phyloP scores from a whole-genome alignment of 2,797 vertebrate species.

The Limosa lapponica region DNA sequence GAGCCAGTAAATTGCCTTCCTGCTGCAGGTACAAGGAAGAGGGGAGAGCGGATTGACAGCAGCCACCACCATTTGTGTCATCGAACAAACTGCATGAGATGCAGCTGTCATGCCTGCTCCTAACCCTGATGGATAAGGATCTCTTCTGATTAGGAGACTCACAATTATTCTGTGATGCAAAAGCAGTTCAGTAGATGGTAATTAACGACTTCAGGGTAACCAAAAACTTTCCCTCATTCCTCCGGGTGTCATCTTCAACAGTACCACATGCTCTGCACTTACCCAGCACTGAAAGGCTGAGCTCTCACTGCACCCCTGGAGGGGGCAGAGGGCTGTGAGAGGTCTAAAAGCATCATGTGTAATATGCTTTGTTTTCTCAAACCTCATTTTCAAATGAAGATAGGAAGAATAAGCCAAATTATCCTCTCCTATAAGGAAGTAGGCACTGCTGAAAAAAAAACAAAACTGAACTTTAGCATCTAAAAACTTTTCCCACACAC shows the following conservation, averaged over 20 bases:
- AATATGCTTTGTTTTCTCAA: background rate
- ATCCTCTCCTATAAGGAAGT: background rate
- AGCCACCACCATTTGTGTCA: background rate
- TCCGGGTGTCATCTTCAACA: background rate
- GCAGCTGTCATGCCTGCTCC: background rate
- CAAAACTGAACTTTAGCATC: background rate
- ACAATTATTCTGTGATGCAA: background rate
- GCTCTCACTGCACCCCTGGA: rapidly evolving
- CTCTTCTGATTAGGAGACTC: background rate
- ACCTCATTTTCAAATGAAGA: background rate
- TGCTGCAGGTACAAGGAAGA: background rate
- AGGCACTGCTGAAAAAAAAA: too few relatives aligned
- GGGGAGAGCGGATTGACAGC: background rate
- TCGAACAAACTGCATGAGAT: background rate
- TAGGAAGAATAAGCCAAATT: background rate
- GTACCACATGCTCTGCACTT: background rate
- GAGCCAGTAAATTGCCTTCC: background rate
- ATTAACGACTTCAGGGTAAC: background rate
- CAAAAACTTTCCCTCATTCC: background rate
- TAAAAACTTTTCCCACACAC: background rate
- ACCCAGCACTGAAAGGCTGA: background rate
- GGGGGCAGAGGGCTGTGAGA: background rate
- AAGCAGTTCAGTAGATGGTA: background rate
- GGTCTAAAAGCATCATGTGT: background rate
- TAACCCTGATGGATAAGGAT: background rate